phyloP scores from a whole-genome alignment of 2,797 vertebrate species.

The Bryconaethiops microstoma region DNA sequence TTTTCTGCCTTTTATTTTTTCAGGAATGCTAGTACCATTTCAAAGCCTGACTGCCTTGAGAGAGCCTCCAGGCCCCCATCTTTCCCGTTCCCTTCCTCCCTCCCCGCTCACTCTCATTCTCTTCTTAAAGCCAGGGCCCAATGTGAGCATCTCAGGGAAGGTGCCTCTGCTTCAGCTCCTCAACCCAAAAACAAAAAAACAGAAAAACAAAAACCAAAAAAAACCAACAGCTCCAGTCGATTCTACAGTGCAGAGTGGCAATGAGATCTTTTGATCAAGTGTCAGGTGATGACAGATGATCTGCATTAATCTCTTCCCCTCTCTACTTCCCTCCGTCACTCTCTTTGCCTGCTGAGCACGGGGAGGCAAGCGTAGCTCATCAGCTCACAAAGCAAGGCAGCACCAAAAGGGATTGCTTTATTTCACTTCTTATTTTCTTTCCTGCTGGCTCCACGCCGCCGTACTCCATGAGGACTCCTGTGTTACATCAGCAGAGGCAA shows the following conservation, averaged over 20 bases:
- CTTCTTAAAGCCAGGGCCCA: constrained; percentile 61
- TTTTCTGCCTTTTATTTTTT: constrained; percentile 52
- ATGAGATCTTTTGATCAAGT: constrained; percentile 73
- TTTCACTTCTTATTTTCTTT: constrained; percentile 31
- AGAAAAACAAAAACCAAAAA: not conserved
- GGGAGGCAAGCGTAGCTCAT: constrained; percentile 35
- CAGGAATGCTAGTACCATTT: constrained; percentile 70
- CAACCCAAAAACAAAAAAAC: not conserved
- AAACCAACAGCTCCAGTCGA: constrained; percentile 64
- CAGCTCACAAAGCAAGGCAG: constrained; percentile 41
- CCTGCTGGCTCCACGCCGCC: not conserved
- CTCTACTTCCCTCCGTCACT: not conserved
- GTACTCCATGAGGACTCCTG: constrained; percentile 4
- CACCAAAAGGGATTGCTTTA: constrained; percentile 43
- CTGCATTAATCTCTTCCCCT: constrained; percentile 72
- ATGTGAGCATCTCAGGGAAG: constrained; percentile 66
- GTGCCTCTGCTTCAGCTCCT: constrained; percentile 24
- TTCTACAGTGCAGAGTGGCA: constrained; percentile 71
- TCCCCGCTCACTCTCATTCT: not conserved
- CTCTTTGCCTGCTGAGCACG: constrained; percentile 8
- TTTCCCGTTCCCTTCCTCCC: not conserved
- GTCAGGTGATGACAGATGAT: constrained; percentile 77
- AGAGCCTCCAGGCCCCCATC: constrained; percentile 51
- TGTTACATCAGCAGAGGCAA: constrained; percentile 41
- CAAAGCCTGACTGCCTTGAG: constrained; percentile 68